phyloP scores from a whole-genome alignment of 2,113 vertebrate genomes.

The Pedetes capensis region DNA sequence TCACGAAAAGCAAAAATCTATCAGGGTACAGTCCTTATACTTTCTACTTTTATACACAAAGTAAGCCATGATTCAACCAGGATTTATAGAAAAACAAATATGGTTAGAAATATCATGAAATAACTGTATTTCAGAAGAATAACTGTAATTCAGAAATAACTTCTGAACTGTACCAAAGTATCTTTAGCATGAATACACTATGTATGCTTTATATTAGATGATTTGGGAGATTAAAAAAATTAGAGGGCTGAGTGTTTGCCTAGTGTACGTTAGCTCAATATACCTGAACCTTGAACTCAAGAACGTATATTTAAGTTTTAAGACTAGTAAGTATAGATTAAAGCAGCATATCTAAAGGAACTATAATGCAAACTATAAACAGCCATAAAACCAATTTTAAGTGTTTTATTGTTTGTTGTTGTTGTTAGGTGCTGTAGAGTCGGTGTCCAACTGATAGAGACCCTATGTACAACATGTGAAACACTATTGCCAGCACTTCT shows the following conservation, averaged over 20 bases:
- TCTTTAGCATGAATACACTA: not conserved
- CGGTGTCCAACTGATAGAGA: too few relatives aligned
- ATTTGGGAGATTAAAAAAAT: not conserved
- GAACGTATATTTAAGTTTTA: not conserved
- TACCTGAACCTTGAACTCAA: not conserved
- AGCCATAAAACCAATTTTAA: not conserved
- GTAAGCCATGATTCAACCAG: not conserved
- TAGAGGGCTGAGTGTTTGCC: not conserved
- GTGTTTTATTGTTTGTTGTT: too few relatives aligned
- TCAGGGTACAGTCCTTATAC: not conserved
- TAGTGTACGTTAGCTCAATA: too few relatives aligned
- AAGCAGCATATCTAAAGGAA: not conserved
- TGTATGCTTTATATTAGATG: not conserved
- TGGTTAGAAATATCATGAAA: not conserved
- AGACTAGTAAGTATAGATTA: not conserved
- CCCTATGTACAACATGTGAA: too few relatives aligned
- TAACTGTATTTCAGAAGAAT: too few relatives aligned
- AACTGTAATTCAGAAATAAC: too few relatives aligned
- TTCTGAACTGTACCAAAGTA: not conserved
- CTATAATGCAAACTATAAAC: not conserved
- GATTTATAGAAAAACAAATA: not conserved
- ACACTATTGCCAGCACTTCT: too few relatives aligned
- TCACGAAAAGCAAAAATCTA: not conserved
- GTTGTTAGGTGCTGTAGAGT: too few relatives aligned
- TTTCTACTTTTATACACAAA: not conserved